Conservation (phyloP, 1,140 invertebrate genomes). For the Pomacea maculata region DNA sequence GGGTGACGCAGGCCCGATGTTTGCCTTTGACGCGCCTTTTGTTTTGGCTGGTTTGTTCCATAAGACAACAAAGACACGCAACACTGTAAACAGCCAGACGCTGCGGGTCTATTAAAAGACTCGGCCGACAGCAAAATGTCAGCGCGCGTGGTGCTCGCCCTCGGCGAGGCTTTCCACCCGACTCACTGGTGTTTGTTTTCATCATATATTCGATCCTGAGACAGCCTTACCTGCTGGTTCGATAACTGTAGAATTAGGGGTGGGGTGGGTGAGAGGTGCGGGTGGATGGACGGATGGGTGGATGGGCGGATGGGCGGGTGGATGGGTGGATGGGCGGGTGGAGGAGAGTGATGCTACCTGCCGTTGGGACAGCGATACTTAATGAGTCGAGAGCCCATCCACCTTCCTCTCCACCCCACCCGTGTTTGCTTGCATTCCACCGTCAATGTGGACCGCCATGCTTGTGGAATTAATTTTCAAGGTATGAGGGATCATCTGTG, state of each 20-base stretch:
- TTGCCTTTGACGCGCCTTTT: neutral
- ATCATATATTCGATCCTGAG: neutral
- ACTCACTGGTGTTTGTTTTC: neutral
- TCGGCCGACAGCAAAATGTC: neutral
- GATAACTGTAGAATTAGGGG: neutral
- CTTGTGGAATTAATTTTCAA: neutral
- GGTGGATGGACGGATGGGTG: neutral
- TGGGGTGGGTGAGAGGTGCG: neutral
- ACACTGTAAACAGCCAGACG: conserved; percentile 6
- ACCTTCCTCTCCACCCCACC: neutral
- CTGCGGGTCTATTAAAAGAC: neutral
- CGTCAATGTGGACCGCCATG: too few relatives aligned
- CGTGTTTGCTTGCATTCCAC: neutral
- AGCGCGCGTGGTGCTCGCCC: neutral
- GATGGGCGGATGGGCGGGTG: neutral
- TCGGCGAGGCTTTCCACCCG: neutral
- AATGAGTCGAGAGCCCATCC: neutral
- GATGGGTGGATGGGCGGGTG: too few relatives aligned
- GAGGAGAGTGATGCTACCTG: too few relatives aligned
- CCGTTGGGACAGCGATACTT: too few relatives aligned
- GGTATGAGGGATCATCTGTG: too few relatives aligned
- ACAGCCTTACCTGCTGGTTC: neutral
- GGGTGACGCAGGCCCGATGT: neutral
- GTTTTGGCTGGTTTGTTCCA: conserved; percentile 7
- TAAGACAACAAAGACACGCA: conserved; percentile 18